A percentile compares a stretch with the other conserved stretches of the same genome.
phyloP scores from a whole-genome alignment of 1,140 invertebrate species.

The Heliconius hewitsoni region DNA sequence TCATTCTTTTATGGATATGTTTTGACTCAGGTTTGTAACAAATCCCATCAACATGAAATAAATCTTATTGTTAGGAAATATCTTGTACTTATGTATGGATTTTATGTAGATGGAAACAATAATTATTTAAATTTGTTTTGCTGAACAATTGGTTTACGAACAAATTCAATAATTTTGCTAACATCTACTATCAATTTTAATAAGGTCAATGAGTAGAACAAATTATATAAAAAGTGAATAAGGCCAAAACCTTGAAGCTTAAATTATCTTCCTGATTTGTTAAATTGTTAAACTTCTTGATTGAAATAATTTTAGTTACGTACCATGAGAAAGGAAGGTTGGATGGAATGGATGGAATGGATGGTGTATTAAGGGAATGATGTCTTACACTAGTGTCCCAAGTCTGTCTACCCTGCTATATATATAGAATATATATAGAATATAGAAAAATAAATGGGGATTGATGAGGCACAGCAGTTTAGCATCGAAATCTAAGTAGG shows the following conservation, averaged over 20 bases:
- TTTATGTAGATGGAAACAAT: background rate
- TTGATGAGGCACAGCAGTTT: too few species aligned
- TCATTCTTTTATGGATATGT: constrained; percentile 95
- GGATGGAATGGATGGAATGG: too few species aligned
- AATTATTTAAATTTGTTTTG: background rate
- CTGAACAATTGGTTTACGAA: background rate
- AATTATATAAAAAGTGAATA: background rate
- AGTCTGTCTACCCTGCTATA: too few species aligned
- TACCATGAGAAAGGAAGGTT: too few species aligned
- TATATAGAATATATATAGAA: too few species aligned
- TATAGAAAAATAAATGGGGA: too few species aligned
- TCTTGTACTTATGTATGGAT: background rate
- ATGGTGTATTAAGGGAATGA: too few species aligned
- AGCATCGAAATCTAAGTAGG: too few species aligned
- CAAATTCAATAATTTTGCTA: background rate
- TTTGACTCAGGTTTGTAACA: constrained; percentile 85
- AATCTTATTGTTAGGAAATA: background rate
- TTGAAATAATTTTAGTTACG: too few species aligned
- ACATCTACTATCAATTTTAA: background rate
- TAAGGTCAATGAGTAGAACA: background rate
- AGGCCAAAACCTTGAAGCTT: background rate
- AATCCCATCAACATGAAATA: constrained; percentile 17
- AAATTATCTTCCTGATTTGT: background rate
- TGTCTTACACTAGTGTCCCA: too few species aligned
- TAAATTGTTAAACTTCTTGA: background rate